Percentiles rank a stretch among this genome's conserved stretches.
These are phyloP conservation scores for Temnothorax ravouxi DNA, from an alignment of 2,888 invertebrate genomes.

Conservation along the genomic window DNA sequence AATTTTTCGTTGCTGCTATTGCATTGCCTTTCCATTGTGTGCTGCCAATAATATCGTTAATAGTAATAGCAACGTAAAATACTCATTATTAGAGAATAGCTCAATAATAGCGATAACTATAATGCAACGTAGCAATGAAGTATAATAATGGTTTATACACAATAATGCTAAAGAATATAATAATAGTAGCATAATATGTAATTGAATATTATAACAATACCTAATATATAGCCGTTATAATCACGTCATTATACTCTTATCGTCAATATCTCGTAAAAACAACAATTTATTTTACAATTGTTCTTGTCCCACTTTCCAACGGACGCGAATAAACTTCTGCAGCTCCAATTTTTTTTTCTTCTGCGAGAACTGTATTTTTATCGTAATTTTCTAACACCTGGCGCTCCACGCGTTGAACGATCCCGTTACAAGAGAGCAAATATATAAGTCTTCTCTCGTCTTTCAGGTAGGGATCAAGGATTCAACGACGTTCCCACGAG, in stretches of 20 bases:
- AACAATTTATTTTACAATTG: not conserved
- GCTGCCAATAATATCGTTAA: not conserved
- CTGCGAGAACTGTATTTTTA: not conserved
- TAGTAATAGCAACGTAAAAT: not conserved
- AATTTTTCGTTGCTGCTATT: slow-evolving; percentile 31
- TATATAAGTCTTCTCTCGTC: not conserved
- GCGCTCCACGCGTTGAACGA: not conserved
- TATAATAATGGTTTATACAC: not conserved
- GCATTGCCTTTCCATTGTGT: not conserved
- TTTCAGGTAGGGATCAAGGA: not conserved
- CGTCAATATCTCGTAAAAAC: not conserved
- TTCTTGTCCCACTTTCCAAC: not conserved
- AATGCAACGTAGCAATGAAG: not conserved
- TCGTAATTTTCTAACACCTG: slow-evolving; percentile 2
- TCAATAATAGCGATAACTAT: not conserved
- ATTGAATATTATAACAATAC: not conserved
- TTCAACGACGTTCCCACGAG: slow-evolving; percentile 16
- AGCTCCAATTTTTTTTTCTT: not conserved
- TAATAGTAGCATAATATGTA: not conserved
- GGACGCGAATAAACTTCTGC: not conserved
- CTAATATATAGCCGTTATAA: not conserved
- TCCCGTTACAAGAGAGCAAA: slow-evolving; percentile 20
- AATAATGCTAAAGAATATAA: not conserved
- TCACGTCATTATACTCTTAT: not conserved
- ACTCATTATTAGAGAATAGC: not conserved